A percentile compares a stretch with the other conserved stretches of the same genome.
Evolutionary conservation across 2,113 vertebrate genomes (phyloP).

Genomic region (Phoxinus phoxinus): DNA sequence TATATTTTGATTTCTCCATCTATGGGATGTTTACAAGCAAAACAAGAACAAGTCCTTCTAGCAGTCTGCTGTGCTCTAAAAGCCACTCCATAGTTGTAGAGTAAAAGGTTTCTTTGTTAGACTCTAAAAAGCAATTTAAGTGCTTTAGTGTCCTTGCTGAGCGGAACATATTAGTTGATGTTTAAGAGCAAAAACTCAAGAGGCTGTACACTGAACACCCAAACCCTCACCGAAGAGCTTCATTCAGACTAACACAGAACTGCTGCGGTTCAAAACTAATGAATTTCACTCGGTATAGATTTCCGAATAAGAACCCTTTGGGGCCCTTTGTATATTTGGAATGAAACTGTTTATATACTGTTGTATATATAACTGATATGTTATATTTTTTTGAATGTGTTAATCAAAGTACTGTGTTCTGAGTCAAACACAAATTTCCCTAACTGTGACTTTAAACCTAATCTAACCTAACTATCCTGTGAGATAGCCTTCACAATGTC

Average conservation of each 20-base stretch:
- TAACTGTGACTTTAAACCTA: too few relatives aligned
- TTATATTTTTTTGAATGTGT: too few relatives aligned
- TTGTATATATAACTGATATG: too few relatives aligned
- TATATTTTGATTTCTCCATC: background rate
- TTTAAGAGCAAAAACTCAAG: background rate
- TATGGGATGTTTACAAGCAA: background rate
- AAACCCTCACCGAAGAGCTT: background rate
- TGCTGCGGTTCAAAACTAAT: background rate
- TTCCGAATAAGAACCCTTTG: too few relatives aligned
- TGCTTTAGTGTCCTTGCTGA: background rate
- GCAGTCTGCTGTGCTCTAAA: background rate
- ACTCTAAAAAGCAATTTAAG: background rate
- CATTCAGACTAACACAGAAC: background rate
- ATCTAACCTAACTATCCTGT: too few relatives aligned
- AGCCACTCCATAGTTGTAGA: background rate
- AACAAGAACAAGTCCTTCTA: background rate
- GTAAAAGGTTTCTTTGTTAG: background rate
- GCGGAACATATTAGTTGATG: background rate
- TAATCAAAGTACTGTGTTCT: too few relatives aligned
- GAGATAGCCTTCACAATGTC: too few relatives aligned
- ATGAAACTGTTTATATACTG: too few relatives aligned
- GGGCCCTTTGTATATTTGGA: too few relatives aligned
- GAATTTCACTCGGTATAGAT: background rate
- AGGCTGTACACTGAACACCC: background rate
- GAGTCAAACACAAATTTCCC: too few relatives aligned